These are phyloP conservation scores for Phrynosoma platyrhinos DNA, from an alignment of 2,113 vertebrate species.

Conservation along the genomic window DNA sequence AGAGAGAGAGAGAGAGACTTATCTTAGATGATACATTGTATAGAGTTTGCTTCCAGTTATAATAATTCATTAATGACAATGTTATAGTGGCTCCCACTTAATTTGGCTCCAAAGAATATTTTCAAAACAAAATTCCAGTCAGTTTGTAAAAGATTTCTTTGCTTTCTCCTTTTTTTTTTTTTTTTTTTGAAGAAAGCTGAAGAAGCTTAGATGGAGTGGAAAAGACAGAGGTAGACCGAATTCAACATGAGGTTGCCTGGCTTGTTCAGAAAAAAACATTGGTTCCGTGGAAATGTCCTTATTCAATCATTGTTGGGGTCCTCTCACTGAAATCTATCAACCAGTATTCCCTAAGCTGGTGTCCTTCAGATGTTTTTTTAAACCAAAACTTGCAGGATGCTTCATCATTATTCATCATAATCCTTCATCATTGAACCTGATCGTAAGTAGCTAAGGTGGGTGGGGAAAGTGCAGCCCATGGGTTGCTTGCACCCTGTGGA, in stretches of 20 bases:
- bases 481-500: too few species aligned
- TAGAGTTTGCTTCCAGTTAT: slow-evolving; percentile 57
- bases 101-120: slow-evolving; percentile 14
- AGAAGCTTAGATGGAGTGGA: slow-evolving; percentile 34
- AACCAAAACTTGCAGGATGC: not conserved
- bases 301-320: not conserved
- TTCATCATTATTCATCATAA: not conserved
- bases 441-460: not conserved
- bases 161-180: slow-evolving; percentile 18
- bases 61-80: slow-evolving; percentile 54
- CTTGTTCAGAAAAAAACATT: slow-evolving; percentile 1
- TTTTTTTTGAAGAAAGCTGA: not conserved
- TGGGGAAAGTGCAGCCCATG: too few species aligned
- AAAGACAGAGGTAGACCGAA: slow-evolving; percentile 23
- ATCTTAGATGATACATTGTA: slow-evolving; percentile 52
- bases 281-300: not conserved
- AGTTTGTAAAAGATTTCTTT: slow-evolving; percentile 35
- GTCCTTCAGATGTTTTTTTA: not conserved
- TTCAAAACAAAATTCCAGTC: slow-evolving; percentile 47
- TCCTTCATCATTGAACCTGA: not conserved
- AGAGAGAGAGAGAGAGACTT: slow-evolving; percentile 20
- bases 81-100: slow-evolving; percentile 47
- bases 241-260: slow-evolving; percentile 31
- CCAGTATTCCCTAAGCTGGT: not conserved
- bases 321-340: not conserved